These are phyloP conservation scores for Karalla daura DNA, from an alignment of 2,797 vertebrate genomes.

Conservation along the genomic window DNA sequence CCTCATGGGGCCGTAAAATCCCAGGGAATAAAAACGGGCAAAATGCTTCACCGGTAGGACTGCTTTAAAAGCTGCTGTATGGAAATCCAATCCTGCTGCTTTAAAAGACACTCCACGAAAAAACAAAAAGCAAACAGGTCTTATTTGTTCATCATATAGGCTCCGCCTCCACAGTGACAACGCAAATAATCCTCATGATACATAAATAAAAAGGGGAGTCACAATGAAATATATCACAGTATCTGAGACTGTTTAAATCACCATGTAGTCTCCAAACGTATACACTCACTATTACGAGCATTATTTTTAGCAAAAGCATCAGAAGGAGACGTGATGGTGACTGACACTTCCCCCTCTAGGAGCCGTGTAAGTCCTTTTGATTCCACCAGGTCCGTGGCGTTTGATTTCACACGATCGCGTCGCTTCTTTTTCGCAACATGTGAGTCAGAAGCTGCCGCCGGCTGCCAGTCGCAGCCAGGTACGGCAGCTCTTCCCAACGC, in stretches of 20 bases:
- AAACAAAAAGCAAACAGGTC: neutral
- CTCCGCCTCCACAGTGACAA: slow-evolving; percentile 33
- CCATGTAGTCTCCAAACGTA: neutral
- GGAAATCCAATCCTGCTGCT: slow-evolving; percentile 45
- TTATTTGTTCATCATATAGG: slow-evolving; percentile 40
- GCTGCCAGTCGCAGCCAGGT: slow-evolving; percentile 44
- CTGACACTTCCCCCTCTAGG: slow-evolving; percentile 58
- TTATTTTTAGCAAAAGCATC: slow-evolving; percentile 40
- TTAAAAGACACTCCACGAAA: slow-evolving; percentile 32
- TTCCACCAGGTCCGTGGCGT: slow-evolving; percentile 45
- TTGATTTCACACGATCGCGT: slow-evolving; percentile 52
- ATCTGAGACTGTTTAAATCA: neutral
- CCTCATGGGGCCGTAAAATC: slow-evolving; percentile 70
- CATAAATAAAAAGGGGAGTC: slow-evolving; percentile 17
- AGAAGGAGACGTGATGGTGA: slow-evolving; percentile 35
- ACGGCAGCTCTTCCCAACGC: slow-evolving; percentile 27
- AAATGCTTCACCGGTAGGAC: slow-evolving; percentile 41
- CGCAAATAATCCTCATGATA: slow-evolving; percentile 39
- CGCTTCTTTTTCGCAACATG: slow-evolving; percentile 50
- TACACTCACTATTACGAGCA: neutral
- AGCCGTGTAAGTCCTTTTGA: slow-evolving; percentile 27
- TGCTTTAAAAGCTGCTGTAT: slow-evolving; percentile 34
- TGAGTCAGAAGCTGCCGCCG: slow-evolving; percentile 56
- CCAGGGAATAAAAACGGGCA: slow-evolving; percentile 62
- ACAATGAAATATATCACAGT: slow-evolving; percentile 6